Evolutionary conservation across 2,113 vertebrate genomes (phyloP), one percentile per base, ranked within the genome.

Genomic region (Edolisoma coerulescens): DNA sequence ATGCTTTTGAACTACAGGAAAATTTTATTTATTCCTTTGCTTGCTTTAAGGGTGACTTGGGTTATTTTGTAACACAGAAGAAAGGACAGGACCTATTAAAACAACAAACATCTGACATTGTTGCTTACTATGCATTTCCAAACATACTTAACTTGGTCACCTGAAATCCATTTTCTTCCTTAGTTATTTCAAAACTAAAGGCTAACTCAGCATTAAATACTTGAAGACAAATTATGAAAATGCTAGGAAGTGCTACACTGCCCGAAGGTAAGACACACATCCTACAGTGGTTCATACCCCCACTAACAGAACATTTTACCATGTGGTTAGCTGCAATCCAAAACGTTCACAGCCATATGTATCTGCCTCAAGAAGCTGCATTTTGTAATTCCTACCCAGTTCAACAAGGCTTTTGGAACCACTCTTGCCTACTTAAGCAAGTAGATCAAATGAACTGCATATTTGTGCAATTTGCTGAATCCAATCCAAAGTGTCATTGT

Each of bases 211-310:
- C 41, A 63, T 44, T 52, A 86, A 78, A 41, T 7, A 81, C 11
- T 28, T 87, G 15, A 47, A 82, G 16, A 71, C 22, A 70, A 69
- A 59, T 54, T 44, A 88, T 3, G 13, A 52, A 81, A 84, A 32
- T 3, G 14, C 13, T 28, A 74, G 30, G 35, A 71, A 81, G 35
- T 57, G 47, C 6, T 30, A 41, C 24, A 22, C 15, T 35, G 59
- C 61, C 68, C 1, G 4, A 79, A 85, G 33, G 37, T 49, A 71
- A 73, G 37, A 59, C 22, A 52, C 0, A 4, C 0, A 0, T 28
- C 18, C 54, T 32, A 14, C 22, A 42, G 33, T 52, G 33, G 21
- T 28, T 90, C 63, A 74, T 18, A 49, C 3, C 16, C 12, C 54
- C 32, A n/a, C 16, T 32, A 92, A 77, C 0, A 47, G 6, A 90